Conservation (phyloP, 1,140 invertebrate genomes). For the Bombus superbus region DNA sequence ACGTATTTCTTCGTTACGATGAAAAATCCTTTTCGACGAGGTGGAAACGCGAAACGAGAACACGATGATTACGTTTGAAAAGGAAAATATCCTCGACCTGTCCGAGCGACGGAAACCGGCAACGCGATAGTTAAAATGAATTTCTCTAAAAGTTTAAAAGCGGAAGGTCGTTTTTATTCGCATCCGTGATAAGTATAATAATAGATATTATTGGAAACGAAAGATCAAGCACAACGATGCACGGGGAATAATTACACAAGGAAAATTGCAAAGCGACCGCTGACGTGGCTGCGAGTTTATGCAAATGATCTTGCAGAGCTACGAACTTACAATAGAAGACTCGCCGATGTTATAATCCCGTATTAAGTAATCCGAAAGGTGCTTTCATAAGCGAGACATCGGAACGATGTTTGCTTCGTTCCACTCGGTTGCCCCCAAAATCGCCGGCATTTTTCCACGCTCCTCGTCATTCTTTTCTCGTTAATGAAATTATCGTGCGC, state of each 20-base stretch:
- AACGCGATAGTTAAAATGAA: background rate
- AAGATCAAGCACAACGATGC: too few relatives aligned
- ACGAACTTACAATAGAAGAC: background rate
- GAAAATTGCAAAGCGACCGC: background rate
- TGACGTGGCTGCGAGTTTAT: background rate
- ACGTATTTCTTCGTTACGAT: background rate
- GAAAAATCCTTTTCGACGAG: background rate
- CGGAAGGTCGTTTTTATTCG: background rate
- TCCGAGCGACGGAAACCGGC: too few relatives aligned
- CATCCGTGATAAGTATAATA: too few relatives aligned
- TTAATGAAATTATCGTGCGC: conserved; percentile 74
- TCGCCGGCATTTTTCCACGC: background rate
- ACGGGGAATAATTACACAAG: background rate
- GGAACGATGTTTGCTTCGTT: background rate
- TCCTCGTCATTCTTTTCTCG: conserved; percentile 37
- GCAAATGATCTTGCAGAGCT: background rate
- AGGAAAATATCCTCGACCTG: too few relatives aligned
- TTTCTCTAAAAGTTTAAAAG: background rate
- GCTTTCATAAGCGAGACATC: background rate
- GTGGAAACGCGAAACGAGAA: too few relatives aligned
- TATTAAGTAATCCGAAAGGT: conserved; percentile 7
- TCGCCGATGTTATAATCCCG: background rate
- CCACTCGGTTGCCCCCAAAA: background rate
- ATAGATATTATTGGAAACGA: background rate
- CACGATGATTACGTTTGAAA: too few relatives aligned